Evolutionary conservation across 2,888 invertebrate genomes (phyloP), one percentile per base, ranked within the genome.

Genomic region (Apeira syringaria): DNA sequence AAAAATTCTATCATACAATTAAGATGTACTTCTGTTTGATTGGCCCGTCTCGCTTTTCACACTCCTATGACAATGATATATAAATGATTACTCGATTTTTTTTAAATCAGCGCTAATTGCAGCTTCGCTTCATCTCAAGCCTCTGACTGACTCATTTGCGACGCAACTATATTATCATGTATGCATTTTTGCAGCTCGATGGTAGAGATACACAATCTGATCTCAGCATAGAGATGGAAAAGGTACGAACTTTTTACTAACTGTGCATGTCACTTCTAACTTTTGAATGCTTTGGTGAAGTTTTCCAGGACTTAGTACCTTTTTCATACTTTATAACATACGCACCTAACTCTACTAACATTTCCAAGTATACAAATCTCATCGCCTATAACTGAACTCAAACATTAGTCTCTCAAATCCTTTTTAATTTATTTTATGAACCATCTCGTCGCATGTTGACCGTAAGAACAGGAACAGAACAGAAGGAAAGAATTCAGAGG

Each of bases 181-280:
- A 87, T 86, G 81, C 88, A 69, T 88, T 88, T 90, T 90, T 90
- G 82, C 90, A 91, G 90, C 89, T 83, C 89, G 85, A 83, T 88
- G 89, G 77, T 86, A 86, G 77, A 80, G 79, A 81, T 76, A 80
- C 87, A 81, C 88, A 87, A 81, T 77, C 84, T 66, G 82, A 83
- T 78, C 87, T 80, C 88, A 80, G 74, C 89, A 82, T 90, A 88
- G 90, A 90, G 83, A 83, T 89, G 87, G 90, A 90, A 86, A 90
- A 90, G 90, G 90, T 90, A 90, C 88, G 86, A 84, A 69, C 64
- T 74, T 74, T 82, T 80, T 76, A 77, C 74, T 85, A 80, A 81
- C 76, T 77, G 71, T 79, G 82, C 83, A 82, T 81, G 61, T 68
- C 62, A 58, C 61, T 31, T 27, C 22, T 57, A 59, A 18, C 59